Base-by-base conservation (phyloP, 2,888 invertebrate genomes). In the Agrotis clavis region DNA sequence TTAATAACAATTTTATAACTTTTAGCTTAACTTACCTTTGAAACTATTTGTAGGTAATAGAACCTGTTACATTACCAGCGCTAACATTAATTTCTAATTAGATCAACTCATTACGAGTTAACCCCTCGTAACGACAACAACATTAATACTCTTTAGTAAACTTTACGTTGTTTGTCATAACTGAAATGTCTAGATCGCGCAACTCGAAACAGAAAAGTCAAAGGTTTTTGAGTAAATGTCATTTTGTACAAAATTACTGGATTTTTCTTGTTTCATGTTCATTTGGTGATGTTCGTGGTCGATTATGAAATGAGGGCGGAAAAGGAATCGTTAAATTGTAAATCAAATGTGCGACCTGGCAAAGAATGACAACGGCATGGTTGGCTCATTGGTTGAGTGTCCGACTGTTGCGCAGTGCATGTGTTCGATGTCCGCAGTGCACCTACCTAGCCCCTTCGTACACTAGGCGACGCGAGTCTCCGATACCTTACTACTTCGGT, bases 181-280 rank as follows among this genome's bases (percentile, higher is more conserved):
- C n/a, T n/a, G n/a, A n/a, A n/a, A n/a, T n/a, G n/a, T n/a, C n/a
- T n/a, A n/a, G n/a, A n/a, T n/a, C n/a, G n/a, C 57, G 59, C 48
- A 45, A 48, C 41, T 13, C 50, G 45, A 47, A 47, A 35, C 30
- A 61, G 50, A 78, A 25, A 25, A 25, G 25, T 25, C 25, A 25
- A 1, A 25, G 25, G 2, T 2, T 25, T 25, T 25, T 25, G 25
- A 25, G 25, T 47, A 35, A 51, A 64, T 70, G 21, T 50, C 19
- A 50, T 14, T 41, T 21, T 41, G n/a, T 41, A n/a, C n/a, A n/a
- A n/a, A n/a, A n/a, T 35, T 4, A 25, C 19, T 11, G 30, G 5
- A 73, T 18, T 25, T 21, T n/a, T 25, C n/a, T 13, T 48, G 50
- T 56, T 35, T 14, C 14, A 21, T 56, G 47, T 57, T 53, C 14